Conservation (phyloP, 2,113 vertebrate genomes). For the Lepisosteus osseus region DNA sequence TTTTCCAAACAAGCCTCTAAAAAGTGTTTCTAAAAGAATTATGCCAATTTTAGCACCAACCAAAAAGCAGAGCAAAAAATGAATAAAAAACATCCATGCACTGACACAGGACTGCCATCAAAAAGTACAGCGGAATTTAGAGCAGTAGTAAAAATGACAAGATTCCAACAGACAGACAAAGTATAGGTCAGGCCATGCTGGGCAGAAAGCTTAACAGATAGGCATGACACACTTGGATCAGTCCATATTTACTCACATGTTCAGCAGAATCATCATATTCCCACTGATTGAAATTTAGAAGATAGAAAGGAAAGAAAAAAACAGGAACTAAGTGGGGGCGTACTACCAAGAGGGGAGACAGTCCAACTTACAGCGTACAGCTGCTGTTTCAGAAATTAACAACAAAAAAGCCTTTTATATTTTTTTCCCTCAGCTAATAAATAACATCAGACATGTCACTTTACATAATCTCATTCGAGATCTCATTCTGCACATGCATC, state of each 20-base stretch:
- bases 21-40: too few relatives aligned
- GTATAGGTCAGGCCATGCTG: constrained; percentile 59
- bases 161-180: background rate
- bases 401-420: background rate
- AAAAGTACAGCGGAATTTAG: background rate
- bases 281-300: constrained; percentile 83
- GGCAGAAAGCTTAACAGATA: constrained; percentile 37
- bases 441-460: too few relatives aligned
- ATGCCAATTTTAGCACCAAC: too few relatives aligned
- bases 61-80: background rate
- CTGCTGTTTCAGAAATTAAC: background rate
- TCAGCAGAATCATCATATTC: constrained; percentile 97
- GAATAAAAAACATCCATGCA: constrained; percentile 2
- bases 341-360: constrained; percentile 16
- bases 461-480: too few relatives aligned
- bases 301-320: constrained; percentile 66
- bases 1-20: too few relatives aligned
- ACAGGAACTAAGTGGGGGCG: constrained; percentile 38
- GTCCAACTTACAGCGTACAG: background rate
- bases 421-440: background rate
- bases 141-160: background rate
- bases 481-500: too few relatives aligned
- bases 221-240: constrained; percentile 32
- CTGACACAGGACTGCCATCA: background rate
- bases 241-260: constrained; percentile 86